A percentile compares a stretch with the other conserved stretches of the same genome.
These are phyloP conservation scores for Acomys russatus DNA, from an alignment of 2,797 vertebrate species.

Conservation along the genomic window DNA sequence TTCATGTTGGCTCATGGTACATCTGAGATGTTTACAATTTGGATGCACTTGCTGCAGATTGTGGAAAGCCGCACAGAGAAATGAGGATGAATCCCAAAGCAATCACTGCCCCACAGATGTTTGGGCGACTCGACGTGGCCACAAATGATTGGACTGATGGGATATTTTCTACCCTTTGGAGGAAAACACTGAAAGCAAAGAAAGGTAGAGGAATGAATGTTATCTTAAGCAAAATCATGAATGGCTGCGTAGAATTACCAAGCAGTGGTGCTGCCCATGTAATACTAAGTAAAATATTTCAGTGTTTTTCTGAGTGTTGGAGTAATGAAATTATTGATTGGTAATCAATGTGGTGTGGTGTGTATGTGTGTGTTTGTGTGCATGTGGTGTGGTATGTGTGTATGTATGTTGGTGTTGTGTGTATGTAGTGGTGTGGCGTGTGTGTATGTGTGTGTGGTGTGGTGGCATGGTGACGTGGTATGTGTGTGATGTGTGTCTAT, in stretches of 20 bases:
- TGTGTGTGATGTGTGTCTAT: too few species aligned
- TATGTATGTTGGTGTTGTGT: too few species aligned
- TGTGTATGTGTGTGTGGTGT: too few species aligned
- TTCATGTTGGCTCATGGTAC: not conserved
- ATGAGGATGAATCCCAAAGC: constrained; percentile 99
- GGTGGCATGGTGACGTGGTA: too few species aligned
- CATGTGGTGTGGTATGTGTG: too few species aligned
- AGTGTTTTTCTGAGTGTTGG: constrained; percentile 5
- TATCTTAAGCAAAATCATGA: constrained; percentile 31
- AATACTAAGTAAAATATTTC: not conserved
- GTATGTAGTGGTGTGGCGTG: too few species aligned
- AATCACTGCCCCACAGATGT: constrained; percentile 98
- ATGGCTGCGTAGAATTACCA: not conserved
- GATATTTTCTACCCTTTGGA: constrained; percentile 98
- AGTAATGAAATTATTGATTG: constrained; percentile 30
- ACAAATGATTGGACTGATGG: constrained; percentile 99
- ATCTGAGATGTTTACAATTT: constrained; percentile 59
- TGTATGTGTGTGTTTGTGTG: too few species aligned
- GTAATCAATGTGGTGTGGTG: too few species aligned
- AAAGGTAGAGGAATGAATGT: constrained; percentile 89
- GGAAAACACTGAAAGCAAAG: constrained; percentile 96
- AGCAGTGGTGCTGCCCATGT: not conserved
- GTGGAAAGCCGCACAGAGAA: constrained; percentile 96
- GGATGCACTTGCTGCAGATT: constrained; percentile 89
- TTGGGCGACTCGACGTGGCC: constrained; percentile 96